Evolutionary conservation across 2,888 invertebrate genomes (phyloP), one percentile per base, ranked within the genome.

Genomic region (Notocelia uddmanniana): DNA sequence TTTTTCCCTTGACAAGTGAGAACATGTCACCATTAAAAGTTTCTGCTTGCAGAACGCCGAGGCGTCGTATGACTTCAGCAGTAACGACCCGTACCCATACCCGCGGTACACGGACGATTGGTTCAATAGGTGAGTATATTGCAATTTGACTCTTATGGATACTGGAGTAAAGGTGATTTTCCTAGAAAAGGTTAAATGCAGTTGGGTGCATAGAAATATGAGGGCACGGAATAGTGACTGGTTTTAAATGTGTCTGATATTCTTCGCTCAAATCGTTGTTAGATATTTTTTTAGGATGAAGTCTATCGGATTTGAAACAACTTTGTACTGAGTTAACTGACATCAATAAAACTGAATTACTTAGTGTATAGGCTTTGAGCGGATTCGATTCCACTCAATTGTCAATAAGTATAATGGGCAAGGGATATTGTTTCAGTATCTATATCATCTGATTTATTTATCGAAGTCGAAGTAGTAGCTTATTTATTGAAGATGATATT

Each of bases 61-160:
- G 89, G 99, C 99, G 15, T 99, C 99, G 80, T 99, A 99, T 88
- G 99, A 99, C 91, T 99, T 99, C 92, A 99, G 99, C 93, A 99
- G 99, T 89, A 99, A 99, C 89, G 99, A 99, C 88, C 99, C 99
- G 1, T 99, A 96, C 89, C 99, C 99, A 0, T 99, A 99, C 92
- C 99, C 99, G 1, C 95, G 99, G 79, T 99, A 99, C 90, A 99
- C 99, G 0, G 99, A 99, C 85, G 99, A 99, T 88, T 99, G 99
- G 99, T 99, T 99, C 91, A 99, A 99, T 95, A 99, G 99, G 98
- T 99, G 93, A 95, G 92, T 83, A 50, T 64, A 55, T 21, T 57
- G 23, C 50, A 54, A 66, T 62, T 37, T 59, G 26, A 50, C 55
- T 59, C 37, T 70, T 75, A 67, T 69, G 54, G 18, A 62, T 59